Evolutionary conservation across 2,797 vertebrate species (phyloP), one percentile per base, ranked within the genome.

Genomic region (Poecilia wingei): DNA sequence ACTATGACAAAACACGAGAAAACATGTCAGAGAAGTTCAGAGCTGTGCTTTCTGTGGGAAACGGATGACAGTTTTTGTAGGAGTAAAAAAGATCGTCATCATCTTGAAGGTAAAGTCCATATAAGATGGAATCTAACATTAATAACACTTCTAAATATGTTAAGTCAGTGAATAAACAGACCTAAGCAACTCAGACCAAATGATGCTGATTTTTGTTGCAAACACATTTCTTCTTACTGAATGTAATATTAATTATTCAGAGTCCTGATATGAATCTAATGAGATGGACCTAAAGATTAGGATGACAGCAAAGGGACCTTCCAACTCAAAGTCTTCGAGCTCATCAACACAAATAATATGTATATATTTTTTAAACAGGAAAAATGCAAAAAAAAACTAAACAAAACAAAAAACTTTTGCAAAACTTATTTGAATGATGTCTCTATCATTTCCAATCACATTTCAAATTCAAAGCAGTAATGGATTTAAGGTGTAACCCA

Each of bases 1-100:
- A 90, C 91, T 90, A 94, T 91, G 85, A 85, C 78, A 85, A 82
- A 83, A 85, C 88, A 72, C 75, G 82, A 83, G 87, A 91, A 91
- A 95, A 93, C 89, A 90, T 87, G 87, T 82, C 86, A 82, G 41
- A 36, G 71, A 89, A 72, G 84, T 82, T 89, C 84, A 86, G 77
- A 86, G 79, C 72, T 86, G 80, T 69, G 75, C 82, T 77, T 85
- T 45, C 76, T 85, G 68, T 68, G 41, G 22, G 41, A 61, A 70
- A 80, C 46, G 41, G 59, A 74, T 76, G 70, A 83, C 79, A 69
- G 84, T 80, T 81, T 75, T 33, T 68, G n/a, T 55, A 41, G 72
- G 43, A 80, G 75, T 33, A 74, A 68, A 53, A 75, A n/a, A 36
- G 3, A 72, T 57, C 16, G 39, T 14, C 0, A 6, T 72, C 39